phyloP scores from a whole-genome alignment of 2,113 vertebrate species.

The Leucosticte australis region DNA sequence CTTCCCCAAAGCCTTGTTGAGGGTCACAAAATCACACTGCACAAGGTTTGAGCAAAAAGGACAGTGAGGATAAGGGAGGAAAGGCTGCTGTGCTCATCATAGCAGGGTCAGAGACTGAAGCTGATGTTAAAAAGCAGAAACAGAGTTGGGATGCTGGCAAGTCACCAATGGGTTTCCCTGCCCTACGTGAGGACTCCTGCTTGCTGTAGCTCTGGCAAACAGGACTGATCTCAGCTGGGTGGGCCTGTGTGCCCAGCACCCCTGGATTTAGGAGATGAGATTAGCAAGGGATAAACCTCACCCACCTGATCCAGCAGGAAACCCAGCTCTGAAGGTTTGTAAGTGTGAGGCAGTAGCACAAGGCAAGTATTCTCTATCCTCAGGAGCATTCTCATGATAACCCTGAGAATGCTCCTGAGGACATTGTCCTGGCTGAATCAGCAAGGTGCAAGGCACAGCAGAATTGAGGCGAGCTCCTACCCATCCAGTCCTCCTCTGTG shows the following conservation, averaged over 20 bases:
- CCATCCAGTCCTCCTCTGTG: not conserved
- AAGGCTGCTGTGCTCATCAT: not conserved
- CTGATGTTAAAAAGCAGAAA: not conserved
- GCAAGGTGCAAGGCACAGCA: not conserved
- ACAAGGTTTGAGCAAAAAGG: not conserved
- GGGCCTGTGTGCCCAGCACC: not conserved
- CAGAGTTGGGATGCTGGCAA: not conserved
- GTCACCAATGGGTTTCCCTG: rapidly evolving
- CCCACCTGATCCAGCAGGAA: not conserved
- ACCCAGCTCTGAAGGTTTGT: not conserved
- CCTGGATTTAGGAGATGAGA: not conserved
- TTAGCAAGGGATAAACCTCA: not conserved
- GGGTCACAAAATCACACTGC: not conserved
- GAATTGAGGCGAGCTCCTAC: rapidly evolving
- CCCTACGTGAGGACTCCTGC: rapidly evolving
- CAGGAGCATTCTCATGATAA: not conserved
- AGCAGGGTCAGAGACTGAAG: not conserved
- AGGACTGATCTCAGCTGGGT: not conserved
- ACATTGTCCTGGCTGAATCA: not conserved
- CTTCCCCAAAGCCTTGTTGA: not conserved
- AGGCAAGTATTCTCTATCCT: not conserved
- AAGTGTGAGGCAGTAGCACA: not conserved
- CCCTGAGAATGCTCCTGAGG: not conserved
- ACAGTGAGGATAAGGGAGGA: not conserved
- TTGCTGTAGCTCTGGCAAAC: not conserved